phyloP scores from a whole-genome alignment of 1,140 invertebrate species.

The Drosophila triauraria region DNA sequence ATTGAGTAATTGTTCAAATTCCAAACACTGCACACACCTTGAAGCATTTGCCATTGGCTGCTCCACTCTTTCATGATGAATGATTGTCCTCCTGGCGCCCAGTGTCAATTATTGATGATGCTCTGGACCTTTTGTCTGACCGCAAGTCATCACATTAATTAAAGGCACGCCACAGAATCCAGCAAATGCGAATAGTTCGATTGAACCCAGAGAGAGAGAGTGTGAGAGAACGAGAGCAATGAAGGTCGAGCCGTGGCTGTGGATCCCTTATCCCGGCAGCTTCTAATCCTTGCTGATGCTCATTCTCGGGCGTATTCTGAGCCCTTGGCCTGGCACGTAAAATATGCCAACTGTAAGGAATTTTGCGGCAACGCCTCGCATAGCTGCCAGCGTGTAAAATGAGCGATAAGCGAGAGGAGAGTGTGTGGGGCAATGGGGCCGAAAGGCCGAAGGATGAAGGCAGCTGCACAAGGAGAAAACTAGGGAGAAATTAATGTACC shows the following conservation, averaged over 20 bases:
- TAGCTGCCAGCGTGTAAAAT: conserved; percentile 79
- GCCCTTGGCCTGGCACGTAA: conserved; percentile 65
- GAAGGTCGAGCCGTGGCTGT: conserved; percentile 1
- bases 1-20: conserved; percentile 2
- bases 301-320: conserved; percentile 38
- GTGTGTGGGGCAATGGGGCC: conserved; percentile 5
- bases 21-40: conserved; percentile 18
- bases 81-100: conserved; percentile 39
- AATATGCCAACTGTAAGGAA: conserved; percentile 75
- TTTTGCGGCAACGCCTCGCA: conserved; percentile 75
- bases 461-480: conserved; percentile 13
- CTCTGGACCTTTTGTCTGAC: conserved; percentile 50
- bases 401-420: conserved; percentile 68
- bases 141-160: conserved; percentile 62
- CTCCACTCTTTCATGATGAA: conserved; percentile 25
- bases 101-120: conserved; percentile 55
- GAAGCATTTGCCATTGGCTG: conserved; percentile 1
- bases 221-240: not conserved
- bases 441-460: conserved; percentile 1
- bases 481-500: not conserved
- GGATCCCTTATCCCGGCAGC: conserved; percentile 26
- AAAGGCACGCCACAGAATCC: conserved; percentile 52
- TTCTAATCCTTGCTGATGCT: conserved; percentile 63
- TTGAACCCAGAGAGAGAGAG: conserved; percentile 10
- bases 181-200: conserved; percentile 57